Conservation (phyloP, 2,113 vertebrate genomes). For the Promerops cafer region DNA sequence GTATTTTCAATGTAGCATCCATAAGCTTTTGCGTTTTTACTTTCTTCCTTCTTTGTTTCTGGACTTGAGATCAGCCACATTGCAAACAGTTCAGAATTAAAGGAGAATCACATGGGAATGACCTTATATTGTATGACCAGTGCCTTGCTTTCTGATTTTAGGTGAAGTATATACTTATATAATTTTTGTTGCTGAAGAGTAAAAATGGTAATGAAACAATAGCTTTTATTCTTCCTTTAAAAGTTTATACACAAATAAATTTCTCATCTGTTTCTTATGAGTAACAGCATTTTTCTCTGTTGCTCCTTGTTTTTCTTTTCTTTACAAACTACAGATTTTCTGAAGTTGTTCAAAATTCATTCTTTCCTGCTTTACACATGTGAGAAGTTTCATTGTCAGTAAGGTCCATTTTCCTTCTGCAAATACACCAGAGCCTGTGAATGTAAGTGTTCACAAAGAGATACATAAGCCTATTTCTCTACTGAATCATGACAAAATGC, state of each 20-base stretch:
- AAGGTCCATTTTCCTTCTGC: neutral
- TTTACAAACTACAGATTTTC: neutral
- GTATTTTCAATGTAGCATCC: neutral
- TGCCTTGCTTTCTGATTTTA: neutral
- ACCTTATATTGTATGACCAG: neutral
- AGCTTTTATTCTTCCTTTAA: neutral
- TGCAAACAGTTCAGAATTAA: neutral
- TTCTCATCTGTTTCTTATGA: neutral
- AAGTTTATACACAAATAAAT: slow-evolving; percentile 36
- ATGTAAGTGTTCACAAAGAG: neutral
- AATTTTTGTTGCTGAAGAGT: neutral
- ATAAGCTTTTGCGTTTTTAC: neutral
- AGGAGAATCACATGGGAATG: neutral
- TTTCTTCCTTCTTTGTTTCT: neutral
- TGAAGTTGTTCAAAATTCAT: slow-evolving; percentile 14
- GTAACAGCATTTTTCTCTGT: neutral
- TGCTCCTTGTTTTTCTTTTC: neutral
- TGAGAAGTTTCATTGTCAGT: neutral
- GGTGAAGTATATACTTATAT: neutral
- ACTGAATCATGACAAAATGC: slow-evolving; percentile 19
- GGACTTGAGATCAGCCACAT: neutral
- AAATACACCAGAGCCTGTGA: neutral
- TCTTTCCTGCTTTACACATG: neutral
- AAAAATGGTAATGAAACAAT: neutral
- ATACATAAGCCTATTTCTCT: neutral